phyloP scores from a whole-genome alignment of 2,113 vertebrate species.

The Anhinga anhinga region DNA sequence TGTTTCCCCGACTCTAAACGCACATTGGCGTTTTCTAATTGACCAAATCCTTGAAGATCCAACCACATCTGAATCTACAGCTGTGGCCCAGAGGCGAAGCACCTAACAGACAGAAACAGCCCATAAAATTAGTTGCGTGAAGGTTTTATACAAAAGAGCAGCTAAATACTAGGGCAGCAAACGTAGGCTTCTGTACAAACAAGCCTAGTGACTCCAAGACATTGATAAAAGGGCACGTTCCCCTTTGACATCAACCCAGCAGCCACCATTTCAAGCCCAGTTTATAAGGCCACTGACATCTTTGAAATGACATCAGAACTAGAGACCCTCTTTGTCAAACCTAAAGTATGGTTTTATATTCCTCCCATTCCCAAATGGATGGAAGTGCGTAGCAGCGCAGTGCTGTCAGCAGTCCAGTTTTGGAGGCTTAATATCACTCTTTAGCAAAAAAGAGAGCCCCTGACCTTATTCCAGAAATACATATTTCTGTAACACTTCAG shows the following conservation, averaged over 20 bases:
- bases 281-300: neutral
- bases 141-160: neutral
- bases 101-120: neutral
- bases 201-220: neutral
- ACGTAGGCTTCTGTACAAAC: neutral
- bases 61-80: neutral
- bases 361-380: neutral
- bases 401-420: neutral
- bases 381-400: rapidly evolving
- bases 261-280: slow-evolving; percentile 10
- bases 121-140: neutral
- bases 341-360: neutral
- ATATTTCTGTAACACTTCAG: neutral
- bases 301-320: slow-evolving; percentile 3
- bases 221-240: neutral
- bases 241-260: slow-evolving; percentile 34
- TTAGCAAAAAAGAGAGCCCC: neutral
- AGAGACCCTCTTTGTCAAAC: neutral
- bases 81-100: neutral
- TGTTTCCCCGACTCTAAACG: neutral
- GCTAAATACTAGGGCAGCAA: neutral
- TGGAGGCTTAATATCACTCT: neutral
- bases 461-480: neutral
- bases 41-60: neutral
- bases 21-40: rapidly evolving